phyloP scores from a whole-genome alignment of 2,113 vertebrate genomes.

The Saccopteryx bilineata region DNA sequence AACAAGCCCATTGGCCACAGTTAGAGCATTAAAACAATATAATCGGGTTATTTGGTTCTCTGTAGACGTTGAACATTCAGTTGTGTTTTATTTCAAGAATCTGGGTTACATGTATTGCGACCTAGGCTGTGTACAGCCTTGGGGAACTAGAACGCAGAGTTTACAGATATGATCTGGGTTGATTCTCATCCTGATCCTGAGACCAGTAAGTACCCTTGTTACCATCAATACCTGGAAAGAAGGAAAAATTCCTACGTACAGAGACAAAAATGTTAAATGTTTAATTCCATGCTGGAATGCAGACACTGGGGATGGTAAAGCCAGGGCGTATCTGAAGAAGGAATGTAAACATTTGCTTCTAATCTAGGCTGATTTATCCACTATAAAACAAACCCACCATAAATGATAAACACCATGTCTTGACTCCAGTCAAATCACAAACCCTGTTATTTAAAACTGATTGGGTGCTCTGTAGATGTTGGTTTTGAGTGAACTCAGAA shows the following conservation, averaged over 20 bases:
- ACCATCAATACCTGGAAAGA: neutral
- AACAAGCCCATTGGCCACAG: slow-evolving; percentile 8
- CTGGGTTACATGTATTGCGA: neutral
- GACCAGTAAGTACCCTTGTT: neutral
- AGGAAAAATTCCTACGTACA: neutral
- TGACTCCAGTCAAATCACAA: slow-evolving; percentile 36
- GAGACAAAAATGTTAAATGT: neutral
- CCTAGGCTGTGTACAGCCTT: neutral
- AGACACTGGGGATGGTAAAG: neutral
- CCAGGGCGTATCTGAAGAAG: neutral
- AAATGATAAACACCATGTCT: neutral
- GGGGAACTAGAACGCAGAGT: neutral
- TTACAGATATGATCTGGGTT: neutral
- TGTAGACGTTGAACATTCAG: neutral
- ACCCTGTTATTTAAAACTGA: slow-evolving; percentile 58
- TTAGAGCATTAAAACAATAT: slow-evolving; percentile 9
- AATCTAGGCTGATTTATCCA: neutral
- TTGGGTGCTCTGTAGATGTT: neutral
- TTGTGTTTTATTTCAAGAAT: slow-evolving; percentile 30
- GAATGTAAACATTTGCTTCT: slow-evolving; percentile 37
- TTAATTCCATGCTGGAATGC: neutral
- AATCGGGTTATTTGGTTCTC: neutral
- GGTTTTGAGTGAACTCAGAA: neutral
- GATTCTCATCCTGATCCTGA: neutral
- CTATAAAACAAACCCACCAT: neutral